Percentiles rank a stretch among this genome's conserved stretches.
Conservation (phyloP, 2,797 vertebrate species). For the Syngnathus acus region DNA sequence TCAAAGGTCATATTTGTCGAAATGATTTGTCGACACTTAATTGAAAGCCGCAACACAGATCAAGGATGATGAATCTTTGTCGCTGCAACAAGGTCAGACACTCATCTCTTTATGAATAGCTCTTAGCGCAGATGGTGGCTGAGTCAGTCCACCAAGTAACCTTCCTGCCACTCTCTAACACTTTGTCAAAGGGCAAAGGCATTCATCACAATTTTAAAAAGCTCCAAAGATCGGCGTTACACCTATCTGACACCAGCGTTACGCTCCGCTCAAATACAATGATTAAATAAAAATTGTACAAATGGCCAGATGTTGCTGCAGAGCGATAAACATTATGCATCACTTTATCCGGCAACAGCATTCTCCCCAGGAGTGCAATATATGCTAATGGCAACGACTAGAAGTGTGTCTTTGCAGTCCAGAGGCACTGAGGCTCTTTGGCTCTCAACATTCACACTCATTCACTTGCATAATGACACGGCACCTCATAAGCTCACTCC, state of each 20-base stretch:
- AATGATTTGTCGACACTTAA: not conserved
- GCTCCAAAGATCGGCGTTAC: conserved; percentile 33
- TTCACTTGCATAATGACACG: conserved; percentile 44
- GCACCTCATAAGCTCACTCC: conserved; percentile 10
- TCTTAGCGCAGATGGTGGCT: not conserved
- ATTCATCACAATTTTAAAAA: not conserved
- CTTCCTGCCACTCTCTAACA: not conserved
- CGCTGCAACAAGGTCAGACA: not conserved
- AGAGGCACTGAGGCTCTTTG: conserved; percentile 46
- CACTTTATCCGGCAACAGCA: conserved; percentile 53
- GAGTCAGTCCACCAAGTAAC: not conserved
- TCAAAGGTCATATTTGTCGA: not conserved
- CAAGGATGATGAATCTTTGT: conserved; percentile 1
- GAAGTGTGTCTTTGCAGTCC: conserved; percentile 46
- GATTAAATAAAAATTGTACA: conserved; percentile 57
- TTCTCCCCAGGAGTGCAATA: conserved; percentile 54
- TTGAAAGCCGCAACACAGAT: not conserved
- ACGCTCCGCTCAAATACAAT: conserved; percentile 39
- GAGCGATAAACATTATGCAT: conserved; percentile 52
- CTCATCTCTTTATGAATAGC: not conserved
- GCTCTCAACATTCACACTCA: conserved; percentile 39
- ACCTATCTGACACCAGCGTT: conserved; percentile 35
- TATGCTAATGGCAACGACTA: conserved; percentile 49
- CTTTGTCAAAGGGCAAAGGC: not conserved
- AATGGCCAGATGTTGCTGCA: conserved; percentile 55